Base-by-base conservation (phyloP, 2,797 vertebrate species). In the Syngnathus rostellatus region DNA sequence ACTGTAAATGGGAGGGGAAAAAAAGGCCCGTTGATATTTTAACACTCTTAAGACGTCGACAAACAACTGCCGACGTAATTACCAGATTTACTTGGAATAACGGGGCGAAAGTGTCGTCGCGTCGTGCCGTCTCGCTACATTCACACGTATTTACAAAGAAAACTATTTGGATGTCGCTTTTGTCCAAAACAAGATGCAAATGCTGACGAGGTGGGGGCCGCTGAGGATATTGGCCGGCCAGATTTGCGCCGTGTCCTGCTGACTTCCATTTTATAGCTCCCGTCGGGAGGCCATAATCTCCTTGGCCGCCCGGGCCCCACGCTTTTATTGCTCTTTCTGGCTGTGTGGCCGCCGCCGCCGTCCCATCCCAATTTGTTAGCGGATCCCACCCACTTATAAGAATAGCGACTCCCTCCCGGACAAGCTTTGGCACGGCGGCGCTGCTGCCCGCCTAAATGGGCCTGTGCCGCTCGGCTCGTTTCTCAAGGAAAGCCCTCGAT, bases 241-340 rank as follows among this genome's bases (percentile, higher is more conserved):
- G 84, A 86, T 91, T 77, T 85, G 81, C 75, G 81, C 83, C 71
- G 72, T 83, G 84, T 89, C 90, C 89, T 86, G 90, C 91, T 90
- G 90, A 89, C 89, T 90, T 87, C 83, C 85, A 89, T 92, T 89
- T 91, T 85, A 86, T 88, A 3, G 72, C 79, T 83, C 85, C 90
- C 85, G 88, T 87, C 82, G 87, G 90, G 89, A 91, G 90, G 89
- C 89, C 82, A 77, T 92, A 92, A 92, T 91, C 91, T 67, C 57
- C 58, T 54, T 38, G 8, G 17, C 64, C 62, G 65, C 75, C 64
- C 71, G 60, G 21, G 72, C 77, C 79, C 71, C 84, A 90, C 87
- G 79, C 84, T 86, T 87, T 83, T 79, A 84, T 83, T 85, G 84
- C 76, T 67, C 80, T 82, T 76, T 76, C 72, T 81, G 78, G 84